Conservation (phyloP, 2,113 vertebrate genomes). For the Centropus unirufus region DNA sequence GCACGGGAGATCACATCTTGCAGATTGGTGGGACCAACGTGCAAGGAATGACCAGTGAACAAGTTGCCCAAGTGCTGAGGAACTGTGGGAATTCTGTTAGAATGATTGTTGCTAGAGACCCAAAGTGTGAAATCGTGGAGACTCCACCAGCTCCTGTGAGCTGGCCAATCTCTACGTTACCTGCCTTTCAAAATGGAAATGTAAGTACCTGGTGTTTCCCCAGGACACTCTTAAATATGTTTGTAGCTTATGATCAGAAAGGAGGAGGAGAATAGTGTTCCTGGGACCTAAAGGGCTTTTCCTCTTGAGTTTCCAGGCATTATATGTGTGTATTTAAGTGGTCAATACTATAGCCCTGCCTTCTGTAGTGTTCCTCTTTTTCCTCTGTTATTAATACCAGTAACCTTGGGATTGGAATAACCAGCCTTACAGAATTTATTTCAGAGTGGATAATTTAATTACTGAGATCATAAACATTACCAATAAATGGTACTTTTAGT, state of each 20-base stretch:
- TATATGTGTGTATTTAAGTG: background rate
- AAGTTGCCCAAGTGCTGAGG: conserved; percentile 92
- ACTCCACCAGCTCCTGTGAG: conserved; percentile 77
- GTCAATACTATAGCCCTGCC: background rate
- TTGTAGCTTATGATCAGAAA: conserved; percentile 1
- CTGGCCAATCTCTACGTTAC: conserved; percentile 77
- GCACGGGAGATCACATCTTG: conserved; percentile 93
- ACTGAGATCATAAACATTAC: conserved; percentile 33
- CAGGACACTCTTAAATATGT: background rate
- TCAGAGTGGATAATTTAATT: conserved; percentile 43
- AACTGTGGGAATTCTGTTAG: conserved; percentile 88
- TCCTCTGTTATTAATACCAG: conserved; percentile 5
- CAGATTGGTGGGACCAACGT: conserved; percentile 89
- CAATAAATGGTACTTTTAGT: conserved; percentile 39
- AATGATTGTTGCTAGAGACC: conserved; percentile 90
- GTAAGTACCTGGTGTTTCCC: conserved; percentile 70
- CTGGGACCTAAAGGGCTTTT: background rate
- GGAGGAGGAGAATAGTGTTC: background rate
- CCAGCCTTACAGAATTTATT: conserved; percentile 39
- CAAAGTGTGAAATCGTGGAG: conserved; percentile 49
- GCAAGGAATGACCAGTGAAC: conserved; percentile 89
- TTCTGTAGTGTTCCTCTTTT: conserved; percentile 1
- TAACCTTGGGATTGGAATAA: background rate
- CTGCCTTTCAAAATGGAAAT: conserved; percentile 29
- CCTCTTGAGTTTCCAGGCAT: background rate